Base-by-base conservation (phyloP, 2,888 invertebrate species). In the Luperina testacea region DNA sequence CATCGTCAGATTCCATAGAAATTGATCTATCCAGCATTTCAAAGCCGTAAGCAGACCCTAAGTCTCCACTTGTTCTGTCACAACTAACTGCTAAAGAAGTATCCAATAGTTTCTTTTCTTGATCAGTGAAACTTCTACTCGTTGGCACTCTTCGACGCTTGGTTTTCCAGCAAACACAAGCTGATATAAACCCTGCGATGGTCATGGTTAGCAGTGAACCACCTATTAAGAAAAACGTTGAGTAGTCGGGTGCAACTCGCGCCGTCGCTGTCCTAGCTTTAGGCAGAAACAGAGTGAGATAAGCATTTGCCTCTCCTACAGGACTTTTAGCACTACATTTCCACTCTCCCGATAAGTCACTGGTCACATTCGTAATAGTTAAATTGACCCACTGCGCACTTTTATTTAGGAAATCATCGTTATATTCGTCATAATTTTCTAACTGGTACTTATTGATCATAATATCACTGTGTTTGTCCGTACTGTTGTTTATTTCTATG, bases 41-140 rank as follows among this genome's bases (percentile, higher is more conserved):
- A 77, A 96, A 96, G 13, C 95, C 97, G 48, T 96, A 97, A 0
- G 92, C 97, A 86, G 91, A 97, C 80, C 92, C 97, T 92, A 97
- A 94, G 78, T 97, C 98, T 61, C 97, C 97, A 90, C 98, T 98
- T 57, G 98, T 97, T 85, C 97, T 97, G 87, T 97, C 97, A 89
- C 97, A 97, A 90, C 98, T 98, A 77, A 96, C 94, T 64, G 96
- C 94, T 96, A 97, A 75, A 95, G 98, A 98, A 32, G 98, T 97
- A 89, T 98, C 98, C 83, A 99, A 96, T 78, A 99, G 96, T 91
- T 98, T 98, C 94, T 99, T 98, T 92, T 99, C 98, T 95, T 99
- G 99, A 91, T 99, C 99, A 71, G 98, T 98, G 92, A 98, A 98
- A 92, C 98, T 98, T 87, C 97, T 97, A 79, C 97, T 97, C 0